These are phyloP conservation scores for Tenthredo mesomela DNA, from an alignment of 2,888 invertebrate species.

Conservation along the genomic window DNA sequence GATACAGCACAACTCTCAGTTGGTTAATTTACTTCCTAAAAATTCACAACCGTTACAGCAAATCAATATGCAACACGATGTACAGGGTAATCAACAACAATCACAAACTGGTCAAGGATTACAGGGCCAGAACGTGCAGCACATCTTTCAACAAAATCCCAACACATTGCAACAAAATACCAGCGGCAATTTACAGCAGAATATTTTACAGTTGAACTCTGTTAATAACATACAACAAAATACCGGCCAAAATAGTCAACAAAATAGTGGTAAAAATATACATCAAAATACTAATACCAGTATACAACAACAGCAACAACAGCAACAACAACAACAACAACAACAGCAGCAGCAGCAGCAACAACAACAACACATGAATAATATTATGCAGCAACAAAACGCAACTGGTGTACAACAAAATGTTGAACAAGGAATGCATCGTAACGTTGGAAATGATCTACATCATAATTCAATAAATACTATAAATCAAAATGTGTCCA, in stretches of 20 bases:
- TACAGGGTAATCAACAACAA: background rate
- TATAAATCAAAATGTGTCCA: conserved; percentile 60
- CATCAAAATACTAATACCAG: conserved; percentile 69
- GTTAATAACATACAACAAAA: conserved; percentile 66
- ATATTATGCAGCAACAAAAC: conserved; percentile 57
- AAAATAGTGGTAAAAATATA: conserved; percentile 70
- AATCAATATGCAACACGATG: conserved; percentile 49
- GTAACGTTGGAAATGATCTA: conserved; percentile 63
- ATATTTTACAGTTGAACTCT: conserved; percentile 68
- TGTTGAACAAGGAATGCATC: conserved; percentile 68
- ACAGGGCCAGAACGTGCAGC: conserved; percentile 72
- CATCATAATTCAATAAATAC: conserved; percentile 58
- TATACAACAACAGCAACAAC: conserved; percentile 58
- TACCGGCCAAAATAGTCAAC: conserved; percentile 58
- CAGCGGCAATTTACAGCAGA: conserved; percentile 65
- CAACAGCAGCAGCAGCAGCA: no score
- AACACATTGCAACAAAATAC: conserved; percentile 23
- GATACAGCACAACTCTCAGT: conserved; percentile 37
- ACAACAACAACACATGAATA: conserved; percentile 59
- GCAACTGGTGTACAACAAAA: conserved; percentile 57
- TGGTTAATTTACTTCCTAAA: conserved; percentile 43
- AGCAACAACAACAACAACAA: no score
- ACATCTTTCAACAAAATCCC: conserved; percentile 72
- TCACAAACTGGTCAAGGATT: conserved; percentile 23
- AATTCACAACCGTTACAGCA: conserved; percentile 35